Evolutionary conservation across 2,888 invertebrate species (phyloP), one percentile per base, ranked within the genome.

Genomic region (Luperina nickerlii): DNA sequence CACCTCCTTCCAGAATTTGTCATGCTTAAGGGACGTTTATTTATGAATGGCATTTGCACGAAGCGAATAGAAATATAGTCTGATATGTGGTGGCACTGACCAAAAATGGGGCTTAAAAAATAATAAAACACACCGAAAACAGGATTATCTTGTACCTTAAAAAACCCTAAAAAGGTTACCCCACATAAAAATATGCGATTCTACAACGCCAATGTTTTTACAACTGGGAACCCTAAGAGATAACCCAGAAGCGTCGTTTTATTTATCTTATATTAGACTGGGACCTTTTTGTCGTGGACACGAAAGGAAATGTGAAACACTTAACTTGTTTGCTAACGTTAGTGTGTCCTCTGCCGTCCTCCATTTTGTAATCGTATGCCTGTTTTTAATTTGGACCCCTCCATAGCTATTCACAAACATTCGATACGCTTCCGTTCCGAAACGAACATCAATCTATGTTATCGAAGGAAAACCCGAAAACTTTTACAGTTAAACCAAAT

Each of bases 201-300:
- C 27, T 63, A 78, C 75, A 77, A 57, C 71, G 38, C 57, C 69
- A 65, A 87, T 87, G 79, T 87, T 82, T 84, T 84, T 78, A 77
- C 72, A 68, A 75, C 73, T 27, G 13, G 54, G 42, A 68, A 54
- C 78, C 74, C 63, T 77, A 51, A 77, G 32, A 78, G 85, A 82
- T 87, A 82, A 78, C 77, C 42, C 74, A 62, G 63, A 51, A 70
- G 71, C 62, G 75, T 63, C 83, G n/a, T 79, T 88, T 78, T 80
- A 82, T 83, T 88, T 87, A 82, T 83, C 72, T 81, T 76, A 72
- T 78, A 83, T 74, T 73, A 38, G 20, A 60, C 75, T 18, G 75
- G 68, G 45, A 70, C 76, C 72, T 76, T 88, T 88, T 85, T 76
- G 27, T 42, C 32, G 54, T 60, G 68, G 66, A 75, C 74, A 66